Percentiles rank a stretch among this genome's conserved stretches.
Conservation (phyloP, 2,797 vertebrate species). For the Chaetodon trifasciatus region DNA sequence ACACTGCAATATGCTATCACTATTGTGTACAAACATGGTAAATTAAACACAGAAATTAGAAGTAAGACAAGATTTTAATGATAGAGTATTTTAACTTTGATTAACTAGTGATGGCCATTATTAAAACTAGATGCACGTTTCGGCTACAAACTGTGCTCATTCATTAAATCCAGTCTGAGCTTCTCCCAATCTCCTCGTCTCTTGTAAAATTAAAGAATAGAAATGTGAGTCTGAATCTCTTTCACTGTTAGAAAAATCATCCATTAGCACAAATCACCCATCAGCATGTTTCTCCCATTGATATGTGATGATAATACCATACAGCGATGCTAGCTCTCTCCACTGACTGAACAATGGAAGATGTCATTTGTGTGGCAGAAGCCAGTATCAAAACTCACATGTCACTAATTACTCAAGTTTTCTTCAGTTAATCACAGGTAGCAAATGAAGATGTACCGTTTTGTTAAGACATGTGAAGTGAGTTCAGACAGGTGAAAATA, state of each 20-base stretch:
- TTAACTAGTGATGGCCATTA: background rate
- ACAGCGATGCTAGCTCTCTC: background rate
- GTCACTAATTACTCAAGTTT: conserved; percentile 41
- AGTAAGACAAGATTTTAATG: background rate
- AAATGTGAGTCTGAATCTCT: background rate
- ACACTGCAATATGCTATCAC: background rate
- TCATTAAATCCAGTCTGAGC: background rate
- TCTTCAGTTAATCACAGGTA: conserved; percentile 61
- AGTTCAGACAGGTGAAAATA: conserved; percentile 88
- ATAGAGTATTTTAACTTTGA: background rate
- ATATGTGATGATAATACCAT: background rate
- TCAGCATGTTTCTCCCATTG: background rate
- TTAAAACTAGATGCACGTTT: background rate
- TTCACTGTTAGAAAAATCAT: background rate
- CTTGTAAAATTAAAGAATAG: background rate
- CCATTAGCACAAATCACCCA: conserved; percentile 8
- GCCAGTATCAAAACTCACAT: conserved; percentile 10
- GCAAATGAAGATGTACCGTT: conserved; percentile 83
- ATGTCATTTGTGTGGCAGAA: conserved; percentile 17
- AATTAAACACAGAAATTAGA: background rate
- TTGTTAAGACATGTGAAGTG: conserved; percentile 78
- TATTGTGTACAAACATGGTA: background rate
- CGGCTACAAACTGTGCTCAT: background rate
- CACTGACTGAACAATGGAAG: conserved; percentile 14
- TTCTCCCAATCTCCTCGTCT: background rate